These are phyloP conservation scores for Drosophila triauraria DNA, from an alignment of 1,140 invertebrate species.

Conservation along the genomic window DNA sequence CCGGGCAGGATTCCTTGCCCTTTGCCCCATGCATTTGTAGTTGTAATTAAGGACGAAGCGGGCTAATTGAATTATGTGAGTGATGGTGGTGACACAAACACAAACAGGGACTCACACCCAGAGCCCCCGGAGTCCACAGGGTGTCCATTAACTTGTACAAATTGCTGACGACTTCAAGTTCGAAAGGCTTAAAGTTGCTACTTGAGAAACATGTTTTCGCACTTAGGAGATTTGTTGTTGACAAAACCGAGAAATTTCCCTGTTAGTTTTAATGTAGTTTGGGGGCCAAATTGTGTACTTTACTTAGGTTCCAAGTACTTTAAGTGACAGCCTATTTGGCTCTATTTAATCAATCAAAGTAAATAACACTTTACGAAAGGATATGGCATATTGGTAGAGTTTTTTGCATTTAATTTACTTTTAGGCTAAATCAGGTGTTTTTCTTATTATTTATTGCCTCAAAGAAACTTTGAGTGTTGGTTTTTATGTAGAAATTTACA, in stretches of 20 bases:
- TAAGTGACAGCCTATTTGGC: not conserved
- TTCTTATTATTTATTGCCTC: not conserved
- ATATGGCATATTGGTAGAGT: not conserved
- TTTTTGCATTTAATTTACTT: not conserved
- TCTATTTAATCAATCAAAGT: not conserved
- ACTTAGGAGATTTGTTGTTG: conserved; percentile 45
- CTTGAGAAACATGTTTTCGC: conserved; percentile 47
- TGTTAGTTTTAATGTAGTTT: conserved; percentile 2
- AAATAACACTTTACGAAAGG: not conserved
- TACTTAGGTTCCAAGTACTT: not conserved
- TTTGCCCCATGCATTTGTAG: conserved; percentile 35
- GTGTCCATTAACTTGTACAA: conserved; percentile 47
- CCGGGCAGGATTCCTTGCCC: conserved; percentile 32
- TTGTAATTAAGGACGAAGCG: conserved; percentile 70
- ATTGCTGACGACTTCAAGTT: conserved; percentile 22
- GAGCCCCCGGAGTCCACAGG: conserved; percentile 13
- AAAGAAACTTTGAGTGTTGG: not conserved
- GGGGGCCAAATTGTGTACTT: not conserved
- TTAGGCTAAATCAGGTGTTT: too few relatives aligned
- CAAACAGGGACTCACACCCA: not conserved
- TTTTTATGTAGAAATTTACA: too few relatives aligned
- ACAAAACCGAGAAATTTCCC: conserved; percentile 19
- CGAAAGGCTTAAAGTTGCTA: conserved; percentile 42
- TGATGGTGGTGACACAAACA: conserved; percentile 29
- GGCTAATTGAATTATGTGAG: conserved; percentile 72